These are phyloP conservation scores for Strix occidentalis DNA, from an alignment of 2,797 vertebrate genomes.

Conservation along the genomic window DNA sequence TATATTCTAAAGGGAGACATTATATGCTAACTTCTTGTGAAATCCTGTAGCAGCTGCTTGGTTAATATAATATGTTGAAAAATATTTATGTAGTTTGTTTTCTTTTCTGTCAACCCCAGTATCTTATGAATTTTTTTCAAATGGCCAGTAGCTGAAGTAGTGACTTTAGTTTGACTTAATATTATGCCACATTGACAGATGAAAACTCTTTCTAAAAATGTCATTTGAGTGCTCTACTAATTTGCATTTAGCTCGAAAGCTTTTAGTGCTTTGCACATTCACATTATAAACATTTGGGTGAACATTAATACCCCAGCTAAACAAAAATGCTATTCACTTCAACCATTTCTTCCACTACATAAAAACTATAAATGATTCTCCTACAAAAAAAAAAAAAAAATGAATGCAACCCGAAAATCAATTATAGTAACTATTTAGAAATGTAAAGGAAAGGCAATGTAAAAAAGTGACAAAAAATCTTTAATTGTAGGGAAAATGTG, in stretches of 20 bases:
- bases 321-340: slow-evolving; percentile 96
- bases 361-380: slow-evolving; percentile 85
- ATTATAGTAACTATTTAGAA: slow-evolving; percentile 87
- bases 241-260: slow-evolving; percentile 89
- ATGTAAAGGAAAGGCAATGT: slow-evolving; percentile 84
- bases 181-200: slow-evolving; percentile 85
- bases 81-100: slow-evolving; percentile 88
- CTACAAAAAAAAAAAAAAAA: slow-evolving; percentile 79
- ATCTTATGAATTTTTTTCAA: slow-evolving; percentile 83
- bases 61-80: slow-evolving; percentile 87
- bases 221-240: slow-evolving; percentile 83
- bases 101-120: slow-evolving; percentile 84
- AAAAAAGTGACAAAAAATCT: slow-evolving; percentile 84
- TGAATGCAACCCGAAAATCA: slow-evolving; percentile 79
- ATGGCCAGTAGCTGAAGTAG: slow-evolving; percentile 85
- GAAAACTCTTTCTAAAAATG: slow-evolving; percentile 86
- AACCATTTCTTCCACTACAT: slow-evolving; percentile 95
- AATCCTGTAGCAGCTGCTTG: slow-evolving; percentile 84
- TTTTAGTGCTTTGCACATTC: slow-evolving; percentile 91
- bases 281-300: slow-evolving; percentile 99
- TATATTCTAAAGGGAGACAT: slow-evolving; percentile 85
- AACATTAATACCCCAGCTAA: slow-evolving; percentile 95
- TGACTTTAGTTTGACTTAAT: slow-evolving; percentile 86
- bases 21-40: slow-evolving; percentile 84
- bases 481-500: slow-evolving; percentile 87